A percentile compares a stretch with the other conserved stretches of the same genome.
Conservation (phyloP, 2,797 vertebrate species). For the Pantherophis alleghaniensis region DNA sequence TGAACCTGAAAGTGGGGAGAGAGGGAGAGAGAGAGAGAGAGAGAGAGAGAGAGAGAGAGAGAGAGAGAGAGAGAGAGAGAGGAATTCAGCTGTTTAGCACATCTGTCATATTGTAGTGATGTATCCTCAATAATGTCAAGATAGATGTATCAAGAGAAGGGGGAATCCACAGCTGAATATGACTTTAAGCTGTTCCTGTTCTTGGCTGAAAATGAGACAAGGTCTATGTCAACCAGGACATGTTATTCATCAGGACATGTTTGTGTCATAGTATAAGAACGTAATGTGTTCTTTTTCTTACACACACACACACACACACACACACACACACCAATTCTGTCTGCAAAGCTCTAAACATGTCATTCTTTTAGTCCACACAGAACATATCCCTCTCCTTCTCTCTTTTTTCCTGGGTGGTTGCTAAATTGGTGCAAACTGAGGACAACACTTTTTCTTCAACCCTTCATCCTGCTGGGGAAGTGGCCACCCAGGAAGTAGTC, state of each 20-base stretch:
- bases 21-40: neutral
- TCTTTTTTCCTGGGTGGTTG: neutral
- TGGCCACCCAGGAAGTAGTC: slow-evolving; percentile 19
- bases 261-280: neutral
- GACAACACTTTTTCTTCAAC: neutral
- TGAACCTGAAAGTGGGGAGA: neutral
- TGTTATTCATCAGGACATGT: neutral
- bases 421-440: neutral
- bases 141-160: neutral
- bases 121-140: neutral
- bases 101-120: neutral
- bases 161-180: neutral
- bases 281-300: neutral
- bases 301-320: neutral
- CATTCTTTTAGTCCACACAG: neutral
- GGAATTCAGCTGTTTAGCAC: neutral
- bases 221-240: neutral
- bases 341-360: neutral
- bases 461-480: neutral
- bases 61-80: neutral
- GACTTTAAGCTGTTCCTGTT: neutral
- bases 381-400: neutral
- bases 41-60: too few species aligned
- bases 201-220: neutral
- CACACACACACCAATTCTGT: neutral